Evolutionary conservation across 2,888 invertebrate species (phyloP), one percentile per base, ranked within the genome.

Genomic region (Crossocerus cetratus): DNA sequence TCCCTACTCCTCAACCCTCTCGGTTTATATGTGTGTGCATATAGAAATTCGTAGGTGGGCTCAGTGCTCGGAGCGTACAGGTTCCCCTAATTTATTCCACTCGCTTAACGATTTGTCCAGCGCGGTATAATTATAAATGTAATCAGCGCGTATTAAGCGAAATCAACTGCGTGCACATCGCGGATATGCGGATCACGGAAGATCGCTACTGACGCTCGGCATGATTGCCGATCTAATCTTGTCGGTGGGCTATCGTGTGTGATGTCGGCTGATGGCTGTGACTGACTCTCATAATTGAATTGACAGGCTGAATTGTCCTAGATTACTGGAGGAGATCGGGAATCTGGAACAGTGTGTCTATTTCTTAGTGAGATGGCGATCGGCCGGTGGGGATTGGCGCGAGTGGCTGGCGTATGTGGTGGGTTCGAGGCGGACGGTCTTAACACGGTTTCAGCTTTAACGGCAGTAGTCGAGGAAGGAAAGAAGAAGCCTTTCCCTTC

Each of bases 401-500:
- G 23, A 57, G 53, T 55, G 66, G 69, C 64, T 69, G 69, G 66
- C 66, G 55, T 74, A 69, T 5, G 43, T 16, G n/a, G 49, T 49
- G 16, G 49, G 49, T 14, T n/a, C 3, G 74, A 69, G 68, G 69
- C 63, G 22, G 67, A 45, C 66, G 74, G 67, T 72, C 59, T 74
- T 79, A 79, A 82, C 70, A 65, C 69, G 69, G 73, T 57, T 76
- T 80, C 80, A 76, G 74, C 77, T 85, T 85, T 81, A 85, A 83
- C 68, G 72, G 77, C 69, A 76, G 32, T 32, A 32, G 73, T 65
- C 74, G 68, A 76, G 54, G 74, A 32, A 79, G 77, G 76, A 83
- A 84, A 81, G 77, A 80, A 74, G 87, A 86, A 86, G 86, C 86
- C 86, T 80, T 83, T 85, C 72, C 77, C 78, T 83, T 85, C 72